Conservation (phyloP, 1,140 invertebrate genomes). For the Bacillus rossius region DNA sequence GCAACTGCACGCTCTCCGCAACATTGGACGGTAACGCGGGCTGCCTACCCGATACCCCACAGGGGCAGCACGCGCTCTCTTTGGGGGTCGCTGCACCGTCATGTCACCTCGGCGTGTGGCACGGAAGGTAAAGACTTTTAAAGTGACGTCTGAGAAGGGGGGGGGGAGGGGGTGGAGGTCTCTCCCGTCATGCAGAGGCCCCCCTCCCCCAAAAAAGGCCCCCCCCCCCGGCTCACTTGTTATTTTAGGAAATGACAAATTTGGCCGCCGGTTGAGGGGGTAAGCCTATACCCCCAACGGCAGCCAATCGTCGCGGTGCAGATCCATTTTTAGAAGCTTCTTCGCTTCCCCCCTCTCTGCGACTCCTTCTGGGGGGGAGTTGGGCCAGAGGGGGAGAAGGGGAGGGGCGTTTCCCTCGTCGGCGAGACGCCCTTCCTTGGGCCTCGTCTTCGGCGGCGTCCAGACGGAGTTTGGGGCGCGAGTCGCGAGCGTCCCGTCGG, state of each 20-base stretch:
- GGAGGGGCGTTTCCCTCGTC: slow-evolving; percentile 28
- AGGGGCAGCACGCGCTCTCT: neutral
- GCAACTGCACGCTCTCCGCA: too few species aligned
- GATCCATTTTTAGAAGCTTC: slow-evolving; percentile 56
- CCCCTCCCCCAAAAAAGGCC: too few species aligned
- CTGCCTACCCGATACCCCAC: neutral
- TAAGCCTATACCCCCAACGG: slow-evolving; percentile 15
- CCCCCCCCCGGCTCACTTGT: slow-evolving; percentile 49
- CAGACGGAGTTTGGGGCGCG: slow-evolving; percentile 44
- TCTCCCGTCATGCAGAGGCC: too few species aligned
- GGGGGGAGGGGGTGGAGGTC: too few species aligned
- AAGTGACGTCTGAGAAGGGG: too few species aligned
- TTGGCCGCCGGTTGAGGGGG: slow-evolving; percentile 54
- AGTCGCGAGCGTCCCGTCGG: slow-evolving; percentile 43
- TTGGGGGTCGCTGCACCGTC: too few species aligned
- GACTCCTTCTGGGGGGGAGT: slow-evolving; percentile 29
- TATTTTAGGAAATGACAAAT: slow-evolving; percentile 79
- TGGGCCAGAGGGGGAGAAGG: slow-evolving; percentile 21
- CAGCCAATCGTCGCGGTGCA: slow-evolving; percentile 35
- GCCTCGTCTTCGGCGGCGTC: slow-evolving; percentile 18
- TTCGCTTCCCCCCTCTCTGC: too few species aligned
- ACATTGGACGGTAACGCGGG: neutral
- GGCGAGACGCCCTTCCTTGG: neutral
- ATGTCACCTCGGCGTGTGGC: too few species aligned
- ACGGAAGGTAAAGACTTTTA: too few species aligned